phyloP scores from a whole-genome alignment of 2,888 invertebrate species.

The Drosophila siamana region DNA sequence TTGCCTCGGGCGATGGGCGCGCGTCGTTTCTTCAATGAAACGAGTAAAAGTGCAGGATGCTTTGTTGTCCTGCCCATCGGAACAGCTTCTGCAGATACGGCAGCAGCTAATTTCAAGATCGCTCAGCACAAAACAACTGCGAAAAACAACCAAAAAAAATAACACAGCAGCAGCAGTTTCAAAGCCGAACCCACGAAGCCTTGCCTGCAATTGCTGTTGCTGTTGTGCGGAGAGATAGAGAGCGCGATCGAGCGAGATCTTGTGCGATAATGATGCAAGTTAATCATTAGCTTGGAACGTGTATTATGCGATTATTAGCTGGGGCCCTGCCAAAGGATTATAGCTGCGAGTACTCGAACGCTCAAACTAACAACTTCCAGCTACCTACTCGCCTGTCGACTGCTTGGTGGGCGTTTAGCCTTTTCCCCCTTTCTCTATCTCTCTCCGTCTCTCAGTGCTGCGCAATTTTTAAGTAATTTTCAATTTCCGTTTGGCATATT shows the following conservation, averaged over 20 bases:
- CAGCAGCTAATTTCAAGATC: constrained; percentile 82
- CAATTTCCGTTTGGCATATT: constrained; percentile 73
- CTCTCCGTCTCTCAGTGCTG: too few relatives aligned
- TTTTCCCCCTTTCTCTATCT: constrained; percentile 7
- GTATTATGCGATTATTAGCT: constrained; percentile 81
- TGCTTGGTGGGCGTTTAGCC: constrained; percentile 65
- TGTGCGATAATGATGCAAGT: constrained; percentile 82
- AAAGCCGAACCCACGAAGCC: constrained; percentile 21
- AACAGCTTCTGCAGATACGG: constrained; percentile 84
- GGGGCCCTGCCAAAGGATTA: constrained; percentile 57
- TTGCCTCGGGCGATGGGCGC: constrained; percentile 53
- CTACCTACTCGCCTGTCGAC: constrained; percentile 19
- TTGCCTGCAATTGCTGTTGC: constrained; percentile 35
- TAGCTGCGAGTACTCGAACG: constrained; percentile 25
- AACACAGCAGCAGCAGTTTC: constrained; percentile 10
- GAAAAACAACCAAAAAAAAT: constrained; percentile 2
- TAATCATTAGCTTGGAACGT: constrained; percentile 83
- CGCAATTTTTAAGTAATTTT: constrained; percentile 72
- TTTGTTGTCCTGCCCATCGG: constrained; percentile 77
- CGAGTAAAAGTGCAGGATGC: constrained; percentile 81
- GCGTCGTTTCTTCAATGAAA: constrained; percentile 75
- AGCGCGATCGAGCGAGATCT: constrained; percentile 53
- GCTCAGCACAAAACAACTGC: constrained; percentile 10
- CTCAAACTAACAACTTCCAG: constrained; percentile 10
- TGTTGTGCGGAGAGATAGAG: constrained; percentile 6